Percentiles rank a stretch among this genome's conserved stretches.
These are phyloP conservation scores for Scylla paramamosain DNA, from an alignment of 1,140 invertebrate species.

Conservation along the genomic window DNA sequence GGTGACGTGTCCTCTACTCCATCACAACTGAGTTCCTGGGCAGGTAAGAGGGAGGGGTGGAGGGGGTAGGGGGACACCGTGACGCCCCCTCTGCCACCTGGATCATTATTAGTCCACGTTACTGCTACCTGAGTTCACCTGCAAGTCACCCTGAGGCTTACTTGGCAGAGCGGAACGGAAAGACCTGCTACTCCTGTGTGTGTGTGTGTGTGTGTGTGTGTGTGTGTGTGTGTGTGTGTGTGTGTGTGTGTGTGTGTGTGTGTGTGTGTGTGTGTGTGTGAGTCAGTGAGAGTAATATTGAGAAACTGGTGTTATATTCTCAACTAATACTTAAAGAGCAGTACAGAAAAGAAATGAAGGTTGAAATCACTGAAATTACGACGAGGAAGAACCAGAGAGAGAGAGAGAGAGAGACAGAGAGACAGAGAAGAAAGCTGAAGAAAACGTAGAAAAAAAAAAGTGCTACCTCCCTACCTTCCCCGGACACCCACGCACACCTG, in stretches of 20 bases:
- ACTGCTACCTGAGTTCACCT: neutral
- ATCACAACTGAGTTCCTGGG: neutral
- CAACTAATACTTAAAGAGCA: too few relatives aligned
- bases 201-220: constrained; percentile 20
- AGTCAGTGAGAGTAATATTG: neutral
- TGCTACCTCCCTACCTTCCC: neutral
- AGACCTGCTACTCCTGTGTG: neutral
- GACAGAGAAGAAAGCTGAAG: neutral
- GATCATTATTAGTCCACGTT: neutral
- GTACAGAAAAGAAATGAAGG: too few relatives aligned
- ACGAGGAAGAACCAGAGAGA: too few relatives aligned
- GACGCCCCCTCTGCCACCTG: neutral
- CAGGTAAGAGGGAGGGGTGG: neutral
- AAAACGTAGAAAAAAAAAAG: neutral
- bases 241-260: neutral
- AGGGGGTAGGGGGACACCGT: neutral
- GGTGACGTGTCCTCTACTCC: neutral
- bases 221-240: neutral
- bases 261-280: neutral
- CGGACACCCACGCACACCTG: neutral
- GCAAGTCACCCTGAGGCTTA: neutral
- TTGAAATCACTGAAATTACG: too few relatives aligned
- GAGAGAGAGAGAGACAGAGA: too few relatives aligned
- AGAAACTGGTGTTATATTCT: too few relatives aligned
- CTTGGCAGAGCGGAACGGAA: neutral